Conservation (phyloP, 2,113 vertebrate genomes). For the Ptyas mucosa region DNA sequence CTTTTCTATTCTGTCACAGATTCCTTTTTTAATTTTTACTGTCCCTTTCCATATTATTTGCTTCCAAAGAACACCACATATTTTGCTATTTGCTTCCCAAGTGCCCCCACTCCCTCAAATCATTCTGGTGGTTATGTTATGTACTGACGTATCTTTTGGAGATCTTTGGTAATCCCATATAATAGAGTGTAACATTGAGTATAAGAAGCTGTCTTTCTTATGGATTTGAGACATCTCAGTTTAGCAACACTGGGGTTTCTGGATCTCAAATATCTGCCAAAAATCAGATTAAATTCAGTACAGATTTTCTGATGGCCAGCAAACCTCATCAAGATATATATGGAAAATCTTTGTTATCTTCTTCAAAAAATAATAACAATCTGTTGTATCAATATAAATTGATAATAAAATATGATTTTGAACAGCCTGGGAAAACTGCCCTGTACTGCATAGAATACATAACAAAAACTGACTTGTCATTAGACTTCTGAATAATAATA, state of each 20-base stretch:
- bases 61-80: neutral
- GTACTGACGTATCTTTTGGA: neutral
- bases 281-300: neutral
- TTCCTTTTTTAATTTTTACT: conserved; percentile 8
- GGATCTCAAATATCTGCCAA: neutral
- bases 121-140: neutral
- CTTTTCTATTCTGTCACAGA: neutral
- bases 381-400: neutral
- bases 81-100: neutral
- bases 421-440: neutral
- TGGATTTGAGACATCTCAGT: neutral
- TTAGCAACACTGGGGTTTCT: neutral
- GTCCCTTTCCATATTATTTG: conserved; percentile 5
- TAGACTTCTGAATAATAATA: neutral
- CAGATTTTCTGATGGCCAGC: neutral
- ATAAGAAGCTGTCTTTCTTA: neutral
- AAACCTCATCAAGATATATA: neutral
- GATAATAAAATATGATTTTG: neutral
- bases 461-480: neutral
- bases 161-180: neutral
- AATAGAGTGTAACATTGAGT: neutral
- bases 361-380: neutral
- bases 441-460: neutral
- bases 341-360: too few relatives aligned
- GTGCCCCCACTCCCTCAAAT: neutral